Conservation (phyloP, 2,797 vertebrate genomes). For the Denticeps clupeoides region DNA sequence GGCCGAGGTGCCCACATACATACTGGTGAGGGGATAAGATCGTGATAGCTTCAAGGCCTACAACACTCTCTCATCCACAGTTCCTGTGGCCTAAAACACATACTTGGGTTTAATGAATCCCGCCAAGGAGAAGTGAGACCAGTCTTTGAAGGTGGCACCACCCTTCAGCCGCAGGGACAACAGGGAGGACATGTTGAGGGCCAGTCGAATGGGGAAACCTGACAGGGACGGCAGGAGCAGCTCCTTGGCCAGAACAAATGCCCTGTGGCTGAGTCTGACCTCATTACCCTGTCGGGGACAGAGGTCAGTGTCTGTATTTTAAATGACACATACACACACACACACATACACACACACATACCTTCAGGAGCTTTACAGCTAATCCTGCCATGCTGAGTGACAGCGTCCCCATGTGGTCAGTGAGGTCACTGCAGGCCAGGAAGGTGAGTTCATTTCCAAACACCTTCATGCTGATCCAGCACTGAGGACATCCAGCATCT, state of each 20-base stretch:
- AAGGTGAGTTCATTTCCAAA: conserved; percentile 72
- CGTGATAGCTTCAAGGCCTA: background rate
- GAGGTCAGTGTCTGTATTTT: background rate
- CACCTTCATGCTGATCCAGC: conserved; percentile 64
- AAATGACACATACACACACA: background rate
- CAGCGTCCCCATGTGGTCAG: conserved; percentile 44
- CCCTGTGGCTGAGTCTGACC: conserved; percentile 62
- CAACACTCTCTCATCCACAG: no score
- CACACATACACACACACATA: conserved; percentile 24
- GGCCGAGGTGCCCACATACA: conserved; percentile 57
- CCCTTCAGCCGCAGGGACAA: conserved; percentile 64
- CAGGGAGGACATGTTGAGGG: conserved; percentile 63
- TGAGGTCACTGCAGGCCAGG: conserved; percentile 60
- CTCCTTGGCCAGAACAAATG: conserved; percentile 59
- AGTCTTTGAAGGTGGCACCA: conserved; percentile 55
- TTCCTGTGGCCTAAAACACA: background rate
- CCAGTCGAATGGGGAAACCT: conserved; percentile 66
- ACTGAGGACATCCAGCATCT: conserved; percentile 38
- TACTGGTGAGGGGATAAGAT: conserved; percentile 41
- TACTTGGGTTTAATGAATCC: conserved; percentile 77
- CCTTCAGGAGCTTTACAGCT: conserved; percentile 70
- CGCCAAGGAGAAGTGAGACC: conserved; percentile 64
- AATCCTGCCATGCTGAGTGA: conserved; percentile 63
- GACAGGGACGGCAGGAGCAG: conserved; percentile 69
- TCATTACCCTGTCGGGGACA: conserved; percentile 64